Percentiles rank a stretch among this genome's conserved stretches.
phyloP scores from a whole-genome alignment of 2,797 vertebrate species.

The Uromys caudimaculatus region DNA sequence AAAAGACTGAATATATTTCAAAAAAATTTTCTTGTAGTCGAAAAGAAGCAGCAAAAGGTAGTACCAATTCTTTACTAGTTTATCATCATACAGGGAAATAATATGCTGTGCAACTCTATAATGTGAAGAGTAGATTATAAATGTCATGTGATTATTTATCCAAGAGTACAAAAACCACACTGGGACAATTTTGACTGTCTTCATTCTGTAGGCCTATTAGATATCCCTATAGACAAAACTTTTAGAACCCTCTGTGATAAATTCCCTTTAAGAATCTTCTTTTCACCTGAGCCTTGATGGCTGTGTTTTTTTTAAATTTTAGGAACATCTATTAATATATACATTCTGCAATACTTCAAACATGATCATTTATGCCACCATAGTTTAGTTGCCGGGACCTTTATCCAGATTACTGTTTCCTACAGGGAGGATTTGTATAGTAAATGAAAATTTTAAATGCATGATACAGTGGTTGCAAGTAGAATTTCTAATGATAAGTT shows the following conservation, averaged over 20 bases:
- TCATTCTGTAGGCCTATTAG: constrained; percentile 28
- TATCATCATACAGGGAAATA: constrained; percentile 32
- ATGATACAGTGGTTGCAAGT: not conserved
- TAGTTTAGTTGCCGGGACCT: not conserved
- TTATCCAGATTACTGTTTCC: not conserved
- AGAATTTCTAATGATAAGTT: not conserved
- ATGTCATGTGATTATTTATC: constrained; percentile 21
- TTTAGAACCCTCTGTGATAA: not conserved
- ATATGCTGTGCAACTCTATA: constrained; percentile 42
- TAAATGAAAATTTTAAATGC: not conserved
- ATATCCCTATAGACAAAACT: not conserved
- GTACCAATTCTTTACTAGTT: not conserved
- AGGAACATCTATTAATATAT: not conserved
- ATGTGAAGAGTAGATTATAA: not conserved
- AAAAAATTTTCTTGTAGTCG: constrained; percentile 51
- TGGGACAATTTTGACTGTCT: constrained; percentile 1
- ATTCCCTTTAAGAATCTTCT: not conserved
- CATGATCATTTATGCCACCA: not conserved
- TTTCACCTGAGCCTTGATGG: not conserved
- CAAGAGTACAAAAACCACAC: not conserved
- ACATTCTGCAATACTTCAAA: not conserved
- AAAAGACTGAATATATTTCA: constrained; percentile 60
- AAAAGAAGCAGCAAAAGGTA: constrained; percentile 46
- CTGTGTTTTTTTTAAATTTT: not conserved
- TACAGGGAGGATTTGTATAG: not conserved